Evolutionary conservation across 2,888 invertebrate genomes (phyloP), one percentile per base, ranked within the genome.

Genomic region (Aspidapion aeneum): DNA sequence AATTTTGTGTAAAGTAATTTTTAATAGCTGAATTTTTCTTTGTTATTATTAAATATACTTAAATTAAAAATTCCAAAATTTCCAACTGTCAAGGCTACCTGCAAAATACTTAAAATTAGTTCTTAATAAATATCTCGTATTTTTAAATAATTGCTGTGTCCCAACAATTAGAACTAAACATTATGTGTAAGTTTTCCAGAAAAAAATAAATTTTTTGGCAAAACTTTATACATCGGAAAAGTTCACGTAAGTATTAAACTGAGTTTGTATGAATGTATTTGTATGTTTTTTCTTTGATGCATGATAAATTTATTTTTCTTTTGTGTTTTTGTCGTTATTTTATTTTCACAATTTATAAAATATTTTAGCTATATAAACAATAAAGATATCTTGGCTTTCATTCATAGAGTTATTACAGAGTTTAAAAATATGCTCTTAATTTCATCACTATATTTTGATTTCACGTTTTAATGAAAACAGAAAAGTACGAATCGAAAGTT

Each of bases 121-220:
- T 35, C 5, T 3, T 35, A 35, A 35, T 7, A 35, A 35, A 35
- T 35, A 35, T 35, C 35, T 35, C 35, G 35, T 35, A 12, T 35
- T 35, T 35, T 35, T 35, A 7, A 7, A 69, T 66, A 69, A 74
- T 78, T 79, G 79, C 80, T 79, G 79, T 80, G 79, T 78, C 80
- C 79, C 79, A 79, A 79, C 78, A 78, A 78, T 74, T 78, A 78
- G 77, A 77, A 74, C 76, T 78, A 58, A 64, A 49, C 48, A 21
- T 54, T n/a, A 77, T 72, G 76, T 72, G 73, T 76, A 76, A 72
- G 17, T 52, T 35, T 3, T 35, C 5, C 35, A 7, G 3, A 35
- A 35, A 3, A 35, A 35, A 35, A 3, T 3, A 35, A n/a, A n/a
- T 7, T 35, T 7, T 35, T 35, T 12, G 12, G 35, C 35, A 35